Base-by-base conservation (phyloP, 1,140 invertebrate genomes). In the Eupristina koningsbergeri region DNA sequence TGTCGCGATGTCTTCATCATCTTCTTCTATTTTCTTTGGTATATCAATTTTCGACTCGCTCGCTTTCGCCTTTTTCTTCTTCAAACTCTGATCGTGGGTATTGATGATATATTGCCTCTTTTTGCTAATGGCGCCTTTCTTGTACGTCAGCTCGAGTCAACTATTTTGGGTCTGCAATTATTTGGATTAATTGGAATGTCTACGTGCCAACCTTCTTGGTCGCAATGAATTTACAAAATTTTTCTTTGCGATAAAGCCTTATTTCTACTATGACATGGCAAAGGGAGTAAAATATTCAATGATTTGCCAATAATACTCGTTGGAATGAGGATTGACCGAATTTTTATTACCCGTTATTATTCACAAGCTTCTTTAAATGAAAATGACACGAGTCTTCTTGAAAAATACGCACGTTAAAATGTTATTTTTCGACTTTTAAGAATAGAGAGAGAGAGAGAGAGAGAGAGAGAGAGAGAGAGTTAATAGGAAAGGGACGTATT, bases 1-100 rank as follows among this genome's bases (percentile, higher is more conserved):
- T 78, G 76, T 36, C 58, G n/a, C 39, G 13, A 34, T 78, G 67
- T 58, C 80, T 74, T 45, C 64, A 6, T 75, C 71, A 58, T 74
- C 31, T 81, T 58, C 71, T 63, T 69, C 39, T 69, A 80, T 17
- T 34, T 61, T 3, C 41, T 45, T 67, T 50, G 61, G 3, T 45
- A 29, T 26, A 64, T 64, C 39, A 77, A 77, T 77, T 26, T 39
- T 39, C 53, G 34, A 61, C 75, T n/a, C n/a, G n/a, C n/a, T n/a
- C n/a, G n/a, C n/a, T n/a, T n/a, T n/a, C n/a, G n/a, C n/a, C n/a
- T 69, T 31, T 19, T 9, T 39, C 67, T 36, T 39, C 11, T 69
- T 34, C 34, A 1, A 47, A 47, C 39, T 39, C 39, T 79, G 67
- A 79, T 79, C 61, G 41, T 64, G 29, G 29, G 64, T 34, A 80